Conservation (phyloP, 1,140 invertebrate species). For the Physella acuta region DNA sequence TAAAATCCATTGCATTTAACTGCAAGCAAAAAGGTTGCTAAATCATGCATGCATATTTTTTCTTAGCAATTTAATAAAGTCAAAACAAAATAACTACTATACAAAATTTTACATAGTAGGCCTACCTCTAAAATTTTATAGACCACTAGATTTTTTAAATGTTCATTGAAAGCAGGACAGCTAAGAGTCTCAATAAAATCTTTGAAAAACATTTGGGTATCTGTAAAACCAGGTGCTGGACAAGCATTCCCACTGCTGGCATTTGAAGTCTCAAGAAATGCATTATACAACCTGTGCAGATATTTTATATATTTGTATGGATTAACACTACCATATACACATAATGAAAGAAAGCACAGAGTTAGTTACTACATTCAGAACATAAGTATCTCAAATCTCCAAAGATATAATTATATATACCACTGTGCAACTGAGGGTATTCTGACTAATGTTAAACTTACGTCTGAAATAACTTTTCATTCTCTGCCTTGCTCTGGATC, state of each 20-base stretch:
- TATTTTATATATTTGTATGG: background rate
- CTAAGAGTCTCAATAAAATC: conserved; percentile 24
- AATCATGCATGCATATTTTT: background rate
- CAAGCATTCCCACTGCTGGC: background rate
- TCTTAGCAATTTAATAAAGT: background rate
- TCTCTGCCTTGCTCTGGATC: background rate
- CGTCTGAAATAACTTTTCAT: conserved; percentile 12
- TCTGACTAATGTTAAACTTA: no score
- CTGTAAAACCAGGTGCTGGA: conserved; percentile 16
- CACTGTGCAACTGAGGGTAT: background rate
- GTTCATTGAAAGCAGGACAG: conserved; percentile 24
- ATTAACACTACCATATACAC: background rate
- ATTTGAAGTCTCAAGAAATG: background rate
- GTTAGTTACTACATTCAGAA: background rate
- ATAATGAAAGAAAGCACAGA: background rate
- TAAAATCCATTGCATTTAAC: conserved; percentile 8
- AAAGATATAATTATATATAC: background rate
- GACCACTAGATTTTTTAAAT: conserved; percentile 11
- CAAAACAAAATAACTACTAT: background rate
- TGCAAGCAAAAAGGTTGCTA: background rate
- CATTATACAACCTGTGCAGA: conserved; percentile 16
- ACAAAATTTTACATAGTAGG: background rate
- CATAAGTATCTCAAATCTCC: background rate
- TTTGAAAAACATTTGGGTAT: conserved; percentile 21
- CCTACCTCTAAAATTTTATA: conserved; percentile 19